Evolutionary conservation across 2,888 invertebrate genomes (phyloP), one percentile per base, ranked within the genome.

Genomic region (Eulithis prunata): DNA sequence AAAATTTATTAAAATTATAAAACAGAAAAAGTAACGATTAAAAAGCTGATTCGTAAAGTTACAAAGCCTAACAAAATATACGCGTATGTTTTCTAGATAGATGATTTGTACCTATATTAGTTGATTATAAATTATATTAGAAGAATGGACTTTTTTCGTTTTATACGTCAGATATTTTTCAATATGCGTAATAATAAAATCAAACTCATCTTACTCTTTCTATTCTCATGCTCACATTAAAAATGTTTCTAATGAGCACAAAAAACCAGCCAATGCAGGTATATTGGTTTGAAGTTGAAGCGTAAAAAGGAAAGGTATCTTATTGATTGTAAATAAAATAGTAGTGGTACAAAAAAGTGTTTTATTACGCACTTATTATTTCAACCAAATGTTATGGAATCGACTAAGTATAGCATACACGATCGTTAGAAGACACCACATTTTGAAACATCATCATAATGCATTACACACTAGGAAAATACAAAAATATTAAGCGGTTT

Each of bases 361-460:
- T 93, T 92, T 92, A 92, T 93, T 93, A 92, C 91, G 92, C 91
- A 92, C 90, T 93, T 93, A 92, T 93, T 91, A 92, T 92, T 91
- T 89, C 91, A 91, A 91, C 87, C 86, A 92, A 92, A 91, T 90
- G 89, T 91, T 90, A 91, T 80, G 86, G 85, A 86, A 86, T 89
- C 88, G 83, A 88, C 91, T 91, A 68, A 68, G 61, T 62, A 91
- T 90, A 92, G 91, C 91, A 88, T 90, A 91, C 91, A 90, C 89
- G 85, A 87, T 90, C 87, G 83, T 86, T 85, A 89, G 86, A 88
- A 88, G 89, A 90, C 89, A 89, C 86, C 90, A 89, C 87, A 67
- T 71, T 64, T 59, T 69, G 67, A 66, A 64, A 67, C 67, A 69
- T 59, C 67, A 69, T 59, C 61, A 62, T 70, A 70, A 65, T 68